A percentile compares a stretch with the other conserved stretches of the same genome.
These are phyloP conservation scores for Dasypolia templi DNA, from an alignment of 2,888 invertebrate genomes.

Conservation along the genomic window DNA sequence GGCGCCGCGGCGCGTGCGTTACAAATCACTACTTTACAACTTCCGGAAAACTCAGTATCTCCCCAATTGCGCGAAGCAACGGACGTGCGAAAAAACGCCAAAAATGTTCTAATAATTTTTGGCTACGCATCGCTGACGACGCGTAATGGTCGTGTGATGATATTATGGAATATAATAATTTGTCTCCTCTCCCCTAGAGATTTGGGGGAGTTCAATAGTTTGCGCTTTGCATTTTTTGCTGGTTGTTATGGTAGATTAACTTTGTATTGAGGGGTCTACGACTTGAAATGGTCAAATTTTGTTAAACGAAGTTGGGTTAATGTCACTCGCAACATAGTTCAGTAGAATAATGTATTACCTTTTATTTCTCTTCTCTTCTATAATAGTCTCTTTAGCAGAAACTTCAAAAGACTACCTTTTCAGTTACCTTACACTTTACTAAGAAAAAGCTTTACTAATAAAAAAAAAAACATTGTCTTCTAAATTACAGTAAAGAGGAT, in stretches of 20 bases:
- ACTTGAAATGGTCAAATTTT: constrained; percentile 45
- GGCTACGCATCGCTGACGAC: constrained; percentile 83
- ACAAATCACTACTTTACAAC: constrained; percentile 91
- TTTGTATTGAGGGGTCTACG: constrained; percentile 50
- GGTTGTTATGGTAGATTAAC: constrained; percentile 69
- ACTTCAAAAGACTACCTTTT: background rate
- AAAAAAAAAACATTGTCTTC: too few species aligned
- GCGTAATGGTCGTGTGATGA: constrained; percentile 88
- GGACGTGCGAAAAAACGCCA: constrained; percentile 82
- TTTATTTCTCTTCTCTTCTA: background rate
- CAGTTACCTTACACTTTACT: too few species aligned
- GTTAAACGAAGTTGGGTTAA: background rate
- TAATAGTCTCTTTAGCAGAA: too few species aligned
- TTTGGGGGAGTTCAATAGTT: constrained; percentile 75
- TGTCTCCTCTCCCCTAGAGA: constrained; percentile 82
- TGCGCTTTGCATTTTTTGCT: constrained; percentile 74
- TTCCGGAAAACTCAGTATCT: constrained; percentile 85
- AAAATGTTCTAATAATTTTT: constrained; percentile 83
- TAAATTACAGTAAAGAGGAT: too few species aligned
- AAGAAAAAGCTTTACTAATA: too few species aligned
- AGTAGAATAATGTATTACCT: background rate
- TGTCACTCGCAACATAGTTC: background rate
- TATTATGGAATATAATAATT: constrained; percentile 89
- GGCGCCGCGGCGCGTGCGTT: constrained; percentile 90
- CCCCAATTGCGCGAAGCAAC: constrained; percentile 74